phyloP scores from a whole-genome alignment of 2,113 vertebrate species.

The Pachypanchax playfairii region DNA sequence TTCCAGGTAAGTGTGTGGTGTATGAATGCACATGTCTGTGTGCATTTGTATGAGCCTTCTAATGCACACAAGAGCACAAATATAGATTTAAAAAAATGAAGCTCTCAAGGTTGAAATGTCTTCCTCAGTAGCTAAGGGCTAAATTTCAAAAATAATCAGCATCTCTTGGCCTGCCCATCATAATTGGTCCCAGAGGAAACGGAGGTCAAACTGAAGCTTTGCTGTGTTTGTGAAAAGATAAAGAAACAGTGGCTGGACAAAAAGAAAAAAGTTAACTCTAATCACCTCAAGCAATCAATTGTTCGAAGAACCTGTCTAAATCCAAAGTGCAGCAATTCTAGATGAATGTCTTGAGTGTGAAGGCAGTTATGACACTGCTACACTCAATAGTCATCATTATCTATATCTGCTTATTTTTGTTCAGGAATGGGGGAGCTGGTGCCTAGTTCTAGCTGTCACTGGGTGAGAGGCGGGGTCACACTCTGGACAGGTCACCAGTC shows the following conservation, averaged over 20 bases:
- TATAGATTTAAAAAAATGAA: background rate
- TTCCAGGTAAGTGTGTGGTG: constrained; percentile 16
- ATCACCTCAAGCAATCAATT: constrained; percentile 19
- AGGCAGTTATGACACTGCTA: too few relatives aligned
- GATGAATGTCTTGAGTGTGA: constrained; percentile 9
- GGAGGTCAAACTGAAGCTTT: constrained; percentile 9
- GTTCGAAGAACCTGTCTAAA: constrained; percentile 20
- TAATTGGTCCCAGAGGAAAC: constrained; percentile 34
- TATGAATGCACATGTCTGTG: background rate
- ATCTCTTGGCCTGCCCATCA: constrained; percentile 15
- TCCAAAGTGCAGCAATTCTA: constrained; percentile 9
- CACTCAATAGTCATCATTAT: too few relatives aligned
- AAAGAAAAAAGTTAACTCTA: constrained; percentile 20
- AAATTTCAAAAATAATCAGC: constrained; percentile 22
- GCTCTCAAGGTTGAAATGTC: constrained; percentile 9
- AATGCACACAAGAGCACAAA: background rate
- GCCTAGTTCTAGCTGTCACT: too few relatives aligned
- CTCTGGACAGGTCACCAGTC: too few relatives aligned
- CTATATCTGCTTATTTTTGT: too few relatives aligned
- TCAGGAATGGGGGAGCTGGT: too few relatives aligned
- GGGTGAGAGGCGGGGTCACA: too few relatives aligned
- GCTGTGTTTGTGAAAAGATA: constrained; percentile 7
- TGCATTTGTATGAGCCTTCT: background rate
- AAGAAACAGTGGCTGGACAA: background rate
- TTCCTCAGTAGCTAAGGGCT: background rate